Evolutionary conservation across 1,140 invertebrate genomes (phyloP).

Genomic region (Drosophila virilis): DNA sequence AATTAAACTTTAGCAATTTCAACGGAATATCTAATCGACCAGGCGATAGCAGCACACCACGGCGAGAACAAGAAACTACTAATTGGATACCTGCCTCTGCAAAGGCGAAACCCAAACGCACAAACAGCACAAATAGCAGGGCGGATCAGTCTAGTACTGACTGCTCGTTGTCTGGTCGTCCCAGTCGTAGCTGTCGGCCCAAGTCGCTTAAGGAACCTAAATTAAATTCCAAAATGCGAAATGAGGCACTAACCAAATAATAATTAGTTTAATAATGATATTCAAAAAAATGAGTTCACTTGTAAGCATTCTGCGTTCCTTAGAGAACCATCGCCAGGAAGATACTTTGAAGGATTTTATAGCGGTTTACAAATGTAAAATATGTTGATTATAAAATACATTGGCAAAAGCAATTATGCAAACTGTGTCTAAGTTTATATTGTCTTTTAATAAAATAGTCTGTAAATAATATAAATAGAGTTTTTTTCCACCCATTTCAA

Average conservation of each 20-base stretch:
- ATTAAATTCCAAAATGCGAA: conserved; percentile 39
- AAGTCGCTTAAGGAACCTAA: conserved; percentile 44
- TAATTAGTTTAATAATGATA: neutral
- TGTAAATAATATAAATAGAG: too few species aligned
- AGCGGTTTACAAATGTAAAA: too few species aligned
- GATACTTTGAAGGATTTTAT: too few species aligned
- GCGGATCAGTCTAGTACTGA: neutral
- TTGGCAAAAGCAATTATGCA: too few species aligned
- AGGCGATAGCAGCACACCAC: conserved; percentile 17
- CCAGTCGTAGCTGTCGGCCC: conserved; percentile 51
- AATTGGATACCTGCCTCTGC: neutral
- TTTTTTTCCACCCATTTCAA: too few species aligned
- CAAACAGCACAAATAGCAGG: neutral
- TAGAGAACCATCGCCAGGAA: too few species aligned
- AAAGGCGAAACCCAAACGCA: neutral
- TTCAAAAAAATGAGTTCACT: too few species aligned
- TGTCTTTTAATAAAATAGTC: too few species aligned
- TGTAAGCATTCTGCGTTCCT: too few species aligned
- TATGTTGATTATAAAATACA: too few species aligned
- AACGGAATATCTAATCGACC: neutral
- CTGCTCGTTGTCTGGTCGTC: conserved; percentile 11
- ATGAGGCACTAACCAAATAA: neutral
- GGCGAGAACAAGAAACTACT: neutral
- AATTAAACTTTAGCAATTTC: conserved; percentile 12
- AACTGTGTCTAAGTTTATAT: too few species aligned